Evolutionary conservation across 1,140 invertebrate species (phyloP), one percentile per base, ranked within the genome.

Genomic region (Bombus difficillimus): DNA sequence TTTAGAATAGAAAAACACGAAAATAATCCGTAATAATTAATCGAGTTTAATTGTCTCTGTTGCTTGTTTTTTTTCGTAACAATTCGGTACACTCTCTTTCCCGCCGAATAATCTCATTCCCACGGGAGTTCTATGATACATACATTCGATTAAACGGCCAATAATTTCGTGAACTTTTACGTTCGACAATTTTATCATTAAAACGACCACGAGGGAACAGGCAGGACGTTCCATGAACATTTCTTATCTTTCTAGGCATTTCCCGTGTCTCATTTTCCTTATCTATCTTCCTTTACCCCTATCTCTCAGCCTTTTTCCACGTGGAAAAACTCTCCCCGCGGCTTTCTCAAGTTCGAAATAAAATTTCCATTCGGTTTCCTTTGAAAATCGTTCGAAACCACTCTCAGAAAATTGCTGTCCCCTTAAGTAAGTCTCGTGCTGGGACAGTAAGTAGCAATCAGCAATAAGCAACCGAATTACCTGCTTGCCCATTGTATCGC

Each of bases 331-430:
- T n/a, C 2, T 32, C 12, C 34, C 74, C 22, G 34, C 13, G 13
- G 25, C n/a, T 28, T 74, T 13, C 18, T n/a, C 39, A 22, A 25
- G 53, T 34, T n/a, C 2, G 53, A 43, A 74, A 62, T 62, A 64
- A 82, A 81, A 74, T 74, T 62, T 82, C 57, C 69, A 74, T 82
- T 37, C 32, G 22, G 37, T 59, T 43, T 64, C 9, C 37, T 83
- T 83, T 69, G 74, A 83, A 78, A 83, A 83, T 78, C 73, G n/a
- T 28, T 66, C n/a, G 25, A 32, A 66, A 37, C 25, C 41, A 64
- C 32, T 43, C 43, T 37, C 10, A 22, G 41, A 64, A 83, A 66
- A 83, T 83, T 76, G 72, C 72, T 39, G 37, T 12, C 25, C 10
- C 41, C 13, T 81, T 81, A 74, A 74, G 69, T 43, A 81, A 83